Conservation (phyloP, 1,140 invertebrate species). For the Aphis gossypii region DNA sequence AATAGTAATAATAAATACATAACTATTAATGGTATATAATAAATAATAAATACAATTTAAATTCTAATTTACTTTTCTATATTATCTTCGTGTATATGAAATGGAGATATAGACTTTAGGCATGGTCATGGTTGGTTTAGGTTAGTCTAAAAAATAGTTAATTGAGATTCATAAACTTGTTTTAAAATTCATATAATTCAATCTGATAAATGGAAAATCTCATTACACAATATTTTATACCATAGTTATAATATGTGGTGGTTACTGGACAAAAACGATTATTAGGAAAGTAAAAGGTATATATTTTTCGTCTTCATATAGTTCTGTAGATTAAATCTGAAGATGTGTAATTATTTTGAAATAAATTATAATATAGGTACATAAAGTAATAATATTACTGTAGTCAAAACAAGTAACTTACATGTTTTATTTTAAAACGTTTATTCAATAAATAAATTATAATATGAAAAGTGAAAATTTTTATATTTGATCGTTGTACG, state of each 20-base stretch:
- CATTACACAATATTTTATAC: background rate
- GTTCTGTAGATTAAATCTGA: background rate
- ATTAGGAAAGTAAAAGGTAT: background rate
- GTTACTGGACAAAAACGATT: background rate
- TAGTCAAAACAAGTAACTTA: background rate
- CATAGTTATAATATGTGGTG: background rate
- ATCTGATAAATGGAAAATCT: constrained; percentile 26
- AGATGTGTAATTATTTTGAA: background rate
- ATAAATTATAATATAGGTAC: background rate
- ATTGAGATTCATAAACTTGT: background rate
- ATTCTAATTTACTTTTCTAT: background rate
- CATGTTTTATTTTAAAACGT: background rate
- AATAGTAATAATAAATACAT: background rate
- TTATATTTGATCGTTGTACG: background rate
- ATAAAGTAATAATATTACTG: background rate
- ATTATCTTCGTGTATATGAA: background rate
- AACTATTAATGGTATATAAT: background rate
- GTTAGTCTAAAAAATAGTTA: background rate
- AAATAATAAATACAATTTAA: background rate
- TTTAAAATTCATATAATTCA: background rate
- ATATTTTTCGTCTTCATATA: background rate
- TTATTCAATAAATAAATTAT: background rate
- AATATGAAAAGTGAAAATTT: background rate
- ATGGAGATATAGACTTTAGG: background rate
- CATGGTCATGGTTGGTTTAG: background rate